These are phyloP conservation scores for Hydrozoanthus tunicans DNA, from an alignment of 64 coral and sea anemone genomes.

Conservation along the genomic window DNA sequence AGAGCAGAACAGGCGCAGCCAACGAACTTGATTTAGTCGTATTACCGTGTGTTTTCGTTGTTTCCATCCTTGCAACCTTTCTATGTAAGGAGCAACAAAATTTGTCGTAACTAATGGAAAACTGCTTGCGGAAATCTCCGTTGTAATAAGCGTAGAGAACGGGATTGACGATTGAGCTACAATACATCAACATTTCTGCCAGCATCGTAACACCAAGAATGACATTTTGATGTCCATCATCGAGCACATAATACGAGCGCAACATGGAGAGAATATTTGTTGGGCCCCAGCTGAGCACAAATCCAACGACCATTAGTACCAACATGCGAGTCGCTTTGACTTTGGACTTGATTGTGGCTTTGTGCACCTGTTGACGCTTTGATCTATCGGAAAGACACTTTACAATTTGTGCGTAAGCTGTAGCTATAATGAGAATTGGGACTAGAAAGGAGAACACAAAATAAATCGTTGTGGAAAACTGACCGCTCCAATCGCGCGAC, in stretches of 20 bases:
- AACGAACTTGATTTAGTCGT: too few relatives aligned
- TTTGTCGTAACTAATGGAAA: background rate
- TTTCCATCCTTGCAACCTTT: too few relatives aligned
- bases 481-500: constrained; percentile 12
- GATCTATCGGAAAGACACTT: background rate
- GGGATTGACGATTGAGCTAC: constrained; percentile 55
- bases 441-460: constrained; percentile 58
- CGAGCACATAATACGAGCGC: constrained; percentile 32
- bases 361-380: background rate
- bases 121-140: constrained; percentile 47
- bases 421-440: constrained; percentile 16
- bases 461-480: constrained; percentile 51
- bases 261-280: constrained; percentile 25
- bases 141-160: constrained; percentile 61
- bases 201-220: constrained; percentile 11
- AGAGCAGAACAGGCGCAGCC: too few relatives aligned
- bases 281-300: constrained; percentile 21
- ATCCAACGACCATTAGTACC: constrained; percentile 18
- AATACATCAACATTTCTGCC: constrained; percentile 22
- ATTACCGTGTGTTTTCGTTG: too few relatives aligned
- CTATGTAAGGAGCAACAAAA: too few relatives aligned
- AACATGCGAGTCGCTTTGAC: constrained; percentile 61
- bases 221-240: constrained; percentile 9
- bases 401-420: constrained; percentile 45
- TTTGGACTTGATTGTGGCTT: constrained; percentile 35